Percentiles rank a stretch among this genome's conserved stretches.
Conservation (phyloP, 1,140 invertebrate species). For the Drosophila ercepeae region DNA sequence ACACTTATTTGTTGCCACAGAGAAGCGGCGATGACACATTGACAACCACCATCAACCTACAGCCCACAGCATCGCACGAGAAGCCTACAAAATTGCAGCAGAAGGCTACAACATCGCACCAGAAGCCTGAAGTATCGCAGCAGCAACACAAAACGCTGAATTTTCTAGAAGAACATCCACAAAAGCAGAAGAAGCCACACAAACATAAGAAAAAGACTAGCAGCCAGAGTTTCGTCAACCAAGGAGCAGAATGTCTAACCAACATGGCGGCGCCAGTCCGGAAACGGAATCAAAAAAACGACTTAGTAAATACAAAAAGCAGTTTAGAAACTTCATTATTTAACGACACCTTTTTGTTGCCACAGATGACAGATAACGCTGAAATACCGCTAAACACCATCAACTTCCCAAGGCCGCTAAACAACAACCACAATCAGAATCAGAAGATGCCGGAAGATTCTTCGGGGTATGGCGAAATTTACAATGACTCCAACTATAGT, state of each 20-base stretch:
- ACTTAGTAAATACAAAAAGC: background rate
- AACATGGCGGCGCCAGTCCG: background rate
- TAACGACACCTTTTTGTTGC: background rate
- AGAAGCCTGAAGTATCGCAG: background rate
- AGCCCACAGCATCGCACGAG: background rate
- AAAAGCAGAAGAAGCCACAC: background rate
- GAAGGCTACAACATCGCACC: too few species aligned
- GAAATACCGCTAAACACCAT: background rate
- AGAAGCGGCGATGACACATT: background rate
- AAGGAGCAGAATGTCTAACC: background rate
- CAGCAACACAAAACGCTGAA: background rate
- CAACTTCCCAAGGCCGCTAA: background rate
- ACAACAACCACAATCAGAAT: background rate
- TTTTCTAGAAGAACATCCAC: background rate
- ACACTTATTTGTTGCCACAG: background rate
- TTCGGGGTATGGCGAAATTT: too few species aligned
- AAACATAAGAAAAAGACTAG: background rate
- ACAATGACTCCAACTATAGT: too few species aligned
- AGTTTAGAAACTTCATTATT: background rate
- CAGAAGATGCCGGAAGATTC: too few species aligned
- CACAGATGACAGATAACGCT: constrained; percentile 3
- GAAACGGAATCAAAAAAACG: background rate
- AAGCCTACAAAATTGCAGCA: background rate
- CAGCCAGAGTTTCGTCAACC: background rate
- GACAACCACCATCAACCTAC: too few species aligned